phyloP scores from a whole-genome alignment of 2,797 vertebrate species.

The Leptatherina wallacei region DNA sequence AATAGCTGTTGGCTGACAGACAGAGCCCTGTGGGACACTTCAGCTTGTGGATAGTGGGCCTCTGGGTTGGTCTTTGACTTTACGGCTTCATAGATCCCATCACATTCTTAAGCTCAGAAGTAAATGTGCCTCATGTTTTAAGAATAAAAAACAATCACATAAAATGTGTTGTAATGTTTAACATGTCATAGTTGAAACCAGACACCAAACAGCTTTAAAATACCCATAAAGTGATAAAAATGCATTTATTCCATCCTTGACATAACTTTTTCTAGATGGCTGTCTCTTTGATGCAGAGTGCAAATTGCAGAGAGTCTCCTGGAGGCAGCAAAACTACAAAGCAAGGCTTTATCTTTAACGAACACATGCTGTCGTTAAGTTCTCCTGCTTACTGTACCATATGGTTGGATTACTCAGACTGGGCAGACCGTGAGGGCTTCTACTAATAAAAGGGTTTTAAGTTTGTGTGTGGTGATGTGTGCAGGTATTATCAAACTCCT shows the following conservation, averaged over 20 bases:
- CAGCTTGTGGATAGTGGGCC: conserved; percentile 13
- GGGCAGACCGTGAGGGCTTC: conserved; percentile 35
- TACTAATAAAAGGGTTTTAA: conserved; percentile 34
- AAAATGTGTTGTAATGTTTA: conserved; percentile 21
- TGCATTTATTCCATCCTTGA: conserved; percentile 45
- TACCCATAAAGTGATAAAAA: conserved; percentile 34
- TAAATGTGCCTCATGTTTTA: background rate
- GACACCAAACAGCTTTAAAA: conserved; percentile 17
- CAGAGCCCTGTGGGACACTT: conserved; percentile 40
- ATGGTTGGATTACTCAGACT: conserved; percentile 34
- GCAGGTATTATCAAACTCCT: conserved; percentile 41
- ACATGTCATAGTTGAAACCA: background rate
- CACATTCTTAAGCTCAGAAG: background rate
- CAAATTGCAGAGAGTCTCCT: conserved; percentile 44
- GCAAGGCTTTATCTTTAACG: conserved; percentile 65
- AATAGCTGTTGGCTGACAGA: conserved; percentile 44
- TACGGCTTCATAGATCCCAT: conserved; percentile 12
- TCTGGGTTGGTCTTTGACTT: conserved; percentile 8
- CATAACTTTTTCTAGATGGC: conserved; percentile 25
- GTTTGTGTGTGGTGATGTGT: conserved; percentile 13
- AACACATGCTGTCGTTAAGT: conserved; percentile 56
- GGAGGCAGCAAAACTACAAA: conserved; percentile 49
- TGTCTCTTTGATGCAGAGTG: conserved; percentile 43
- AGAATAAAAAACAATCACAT: background rate
- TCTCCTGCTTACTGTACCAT: conserved; percentile 34